A percentile compares a stretch with the other conserved stretches of the same genome.
phyloP scores from a whole-genome alignment of 1,140 invertebrate genomes.

The Penaeus vannamei region DNA sequence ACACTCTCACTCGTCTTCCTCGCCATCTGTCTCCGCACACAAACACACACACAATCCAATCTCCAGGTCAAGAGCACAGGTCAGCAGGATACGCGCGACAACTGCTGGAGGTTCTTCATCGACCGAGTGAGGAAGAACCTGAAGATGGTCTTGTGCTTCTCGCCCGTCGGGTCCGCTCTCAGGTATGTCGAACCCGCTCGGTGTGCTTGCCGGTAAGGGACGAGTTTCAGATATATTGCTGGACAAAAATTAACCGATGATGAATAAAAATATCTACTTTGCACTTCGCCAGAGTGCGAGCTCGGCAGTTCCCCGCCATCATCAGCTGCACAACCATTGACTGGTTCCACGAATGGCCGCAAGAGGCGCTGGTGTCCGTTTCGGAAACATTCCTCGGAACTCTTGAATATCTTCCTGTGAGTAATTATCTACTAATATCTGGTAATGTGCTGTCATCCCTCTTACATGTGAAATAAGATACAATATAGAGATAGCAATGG shows the following conservation, averaged over 20 bases:
- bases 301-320: constrained; percentile 94
- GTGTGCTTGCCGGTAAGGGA: no score
- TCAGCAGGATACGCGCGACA: constrained; percentile 90
- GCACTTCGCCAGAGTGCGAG: constrained; percentile 82
- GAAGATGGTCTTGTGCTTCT: constrained; percentile 78
- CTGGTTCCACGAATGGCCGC: constrained; percentile 99
- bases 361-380: constrained; percentile 94
- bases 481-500: neutral
- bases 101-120: constrained; percentile 98
- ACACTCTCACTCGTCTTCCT: no score
- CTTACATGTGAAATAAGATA: neutral
- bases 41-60: no score
- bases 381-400: constrained; percentile 90
- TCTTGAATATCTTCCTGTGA: constrained; percentile 83
- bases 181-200: constrained; percentile 35
- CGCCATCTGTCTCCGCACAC: no score
- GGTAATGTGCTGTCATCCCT: no score
- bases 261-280: neutral
- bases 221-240: no score
- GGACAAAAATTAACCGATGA: neutral
- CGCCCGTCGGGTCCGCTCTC: constrained; percentile 67
- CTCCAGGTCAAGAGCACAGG: constrained; percentile 80
- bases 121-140: constrained; percentile 91
- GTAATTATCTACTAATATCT: constrained; percentile 67
- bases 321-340: constrained; percentile 96